Evolutionary conservation across 2,797 vertebrate species (phyloP), one percentile per base, ranked within the genome.

Genomic region (Enoplosus armatus): DNA sequence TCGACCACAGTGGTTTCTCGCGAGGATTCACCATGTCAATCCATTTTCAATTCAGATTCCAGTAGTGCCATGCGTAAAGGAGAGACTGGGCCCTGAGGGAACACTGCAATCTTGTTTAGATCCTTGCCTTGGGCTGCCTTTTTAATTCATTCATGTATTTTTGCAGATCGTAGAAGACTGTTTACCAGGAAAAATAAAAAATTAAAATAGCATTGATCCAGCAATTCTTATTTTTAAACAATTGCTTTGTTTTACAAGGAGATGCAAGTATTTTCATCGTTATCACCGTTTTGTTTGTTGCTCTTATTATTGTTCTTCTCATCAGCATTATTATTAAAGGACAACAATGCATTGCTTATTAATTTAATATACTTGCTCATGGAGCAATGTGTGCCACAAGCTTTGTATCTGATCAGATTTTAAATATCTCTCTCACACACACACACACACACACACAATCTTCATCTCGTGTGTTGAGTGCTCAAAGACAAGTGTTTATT

Each of bases 401-500:
- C n/a, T 35, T 29, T 37, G 5, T 51, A 55, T 37, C 20, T n/a
- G 5, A 60, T 59, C 54, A 53, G 16, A 75, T 56, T 33, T 51
- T 29, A 66, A 45, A 62, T 41, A 53, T 20, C 45, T 18, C 43
- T 18, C 66, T 51, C 72, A 65, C 67, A 47, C 61, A 35, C 72
- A 31, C 67, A 55, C 72, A 45, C 56, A 35, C 55, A 48, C 71
- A 45, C 60, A 27, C n/a, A 58, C 64, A 72, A 47, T 69, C 79
- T 64, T 66, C 70, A 59, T 45, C 61, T 61, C 62, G 83, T 67
- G 80, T 51, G 78, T 41, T 56, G 87, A 75, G 89, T 74, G 75
- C 81, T 86, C 78, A 83, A 80, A 93, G 90, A 94, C 92, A 93
- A 92, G 92, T 93, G 94, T 95, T 95, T 95, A 93, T 94, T 95